Conservation (phyloP, 2,113 vertebrate species). For the Psilopsiagon aurifrons region DNA sequence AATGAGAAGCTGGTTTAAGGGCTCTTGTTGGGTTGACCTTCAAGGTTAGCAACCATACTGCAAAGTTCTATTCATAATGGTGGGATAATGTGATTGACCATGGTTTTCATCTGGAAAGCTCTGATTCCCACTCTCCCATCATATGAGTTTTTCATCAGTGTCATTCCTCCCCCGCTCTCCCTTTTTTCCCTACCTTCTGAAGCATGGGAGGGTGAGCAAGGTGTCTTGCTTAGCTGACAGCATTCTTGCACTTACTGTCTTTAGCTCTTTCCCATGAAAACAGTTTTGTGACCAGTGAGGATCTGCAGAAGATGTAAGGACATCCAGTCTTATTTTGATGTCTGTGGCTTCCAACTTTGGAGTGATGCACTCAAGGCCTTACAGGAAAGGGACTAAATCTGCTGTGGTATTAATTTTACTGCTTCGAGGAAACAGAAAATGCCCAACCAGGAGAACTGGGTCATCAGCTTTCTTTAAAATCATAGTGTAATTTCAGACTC, state of each 20-base stretch:
- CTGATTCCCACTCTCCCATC: background rate
- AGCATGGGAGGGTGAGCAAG: background rate
- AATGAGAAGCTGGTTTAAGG: background rate
- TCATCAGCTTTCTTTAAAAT: background rate
- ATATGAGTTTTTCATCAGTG: background rate
- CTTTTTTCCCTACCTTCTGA: background rate
- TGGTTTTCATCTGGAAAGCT: background rate
- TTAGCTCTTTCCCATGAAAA: background rate
- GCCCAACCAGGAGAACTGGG: background rate
- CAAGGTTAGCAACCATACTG: background rate
- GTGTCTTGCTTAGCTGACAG: background rate
- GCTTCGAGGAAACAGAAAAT: background rate
- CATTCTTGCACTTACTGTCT: background rate
- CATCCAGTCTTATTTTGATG: background rate
- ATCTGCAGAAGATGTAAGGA: background rate
- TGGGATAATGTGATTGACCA: accelerated
- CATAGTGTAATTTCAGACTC: background rate
- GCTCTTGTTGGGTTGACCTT: background rate
- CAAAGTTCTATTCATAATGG: background rate
- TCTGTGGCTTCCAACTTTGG: background rate
- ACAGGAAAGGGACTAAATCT: background rate
- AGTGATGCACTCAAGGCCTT: background rate
- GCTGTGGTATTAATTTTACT: background rate
- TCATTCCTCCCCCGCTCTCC: background rate
- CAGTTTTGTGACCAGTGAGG: background rate